Conservation (phyloP, 2,797 vertebrate species). For the Lagocephalus sceleratus region DNA sequence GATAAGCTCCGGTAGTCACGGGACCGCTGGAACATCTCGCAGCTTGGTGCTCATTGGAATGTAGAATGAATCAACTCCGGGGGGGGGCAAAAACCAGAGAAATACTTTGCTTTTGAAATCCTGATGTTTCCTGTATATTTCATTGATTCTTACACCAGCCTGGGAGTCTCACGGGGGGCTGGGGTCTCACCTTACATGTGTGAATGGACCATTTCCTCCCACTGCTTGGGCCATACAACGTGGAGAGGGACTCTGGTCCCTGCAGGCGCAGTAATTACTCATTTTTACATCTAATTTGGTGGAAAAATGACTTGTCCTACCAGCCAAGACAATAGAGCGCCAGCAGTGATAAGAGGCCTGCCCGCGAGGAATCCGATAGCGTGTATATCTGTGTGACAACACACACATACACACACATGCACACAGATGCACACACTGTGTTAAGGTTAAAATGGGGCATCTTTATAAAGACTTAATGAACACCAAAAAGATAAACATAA, state of each 20-base stretch:
- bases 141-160: conserved; percentile 7
- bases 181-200: conserved; percentile 6
- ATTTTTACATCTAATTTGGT: conserved; percentile 67
- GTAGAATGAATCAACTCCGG: no score
- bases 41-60: no score
- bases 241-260: conserved; percentile 27
- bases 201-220: conserved; percentile 32
- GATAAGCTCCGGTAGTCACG: no score
- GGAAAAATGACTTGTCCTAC: conserved; percentile 54
- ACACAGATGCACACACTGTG: no score
- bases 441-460: neutral
- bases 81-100: neutral
- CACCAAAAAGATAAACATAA: neutral
- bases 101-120: neutral
- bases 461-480: neutral
- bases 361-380: conserved; percentile 18
- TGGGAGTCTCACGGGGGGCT: conserved; percentile 8
- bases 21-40: no score
- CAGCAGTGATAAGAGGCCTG: conserved; percentile 38
- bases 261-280: conserved; percentile 55
- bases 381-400: conserved; percentile 17
- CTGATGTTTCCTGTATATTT: neutral
- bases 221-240: conserved; percentile 26
- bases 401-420: neutral
- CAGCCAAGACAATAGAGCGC: conserved; percentile 27